These are phyloP conservation scores for Dromaius novaehollandiae DNA, from an alignment of 2,113 vertebrate species.

Conservation along the genomic window DNA sequence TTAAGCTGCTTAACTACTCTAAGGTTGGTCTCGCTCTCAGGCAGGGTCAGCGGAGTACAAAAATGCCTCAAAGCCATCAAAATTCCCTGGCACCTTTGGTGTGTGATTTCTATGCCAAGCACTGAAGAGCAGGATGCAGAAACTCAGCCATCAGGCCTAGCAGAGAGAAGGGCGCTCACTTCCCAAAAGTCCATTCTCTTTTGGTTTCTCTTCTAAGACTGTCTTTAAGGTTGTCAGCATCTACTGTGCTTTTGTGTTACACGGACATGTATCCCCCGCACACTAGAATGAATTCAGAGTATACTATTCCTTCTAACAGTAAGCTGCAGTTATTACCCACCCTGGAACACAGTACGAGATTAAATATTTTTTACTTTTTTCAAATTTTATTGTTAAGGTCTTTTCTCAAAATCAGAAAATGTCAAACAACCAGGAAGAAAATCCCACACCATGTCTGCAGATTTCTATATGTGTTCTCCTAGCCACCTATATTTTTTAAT, in stretches of 20 bases:
- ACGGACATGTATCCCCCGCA: not conserved
- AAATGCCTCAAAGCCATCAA: not conserved
- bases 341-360: not conserved
- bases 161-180: not conserved
- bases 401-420: not conserved
- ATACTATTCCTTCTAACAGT: not conserved
- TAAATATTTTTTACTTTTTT: rapidly evolving
- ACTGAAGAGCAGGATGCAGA: not conserved
- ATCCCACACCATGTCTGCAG: not conserved
- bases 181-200: not conserved
- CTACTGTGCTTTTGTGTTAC: not conserved
- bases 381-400: not conserved
- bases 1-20: not conserved
- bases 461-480: not conserved
- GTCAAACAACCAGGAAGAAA: not conserved
- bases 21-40: not conserved
- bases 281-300: not conserved
- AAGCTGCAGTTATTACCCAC: not conserved
- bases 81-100: not conserved
- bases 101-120: not conserved
- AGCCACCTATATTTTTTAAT: not conserved
- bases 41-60: not conserved
- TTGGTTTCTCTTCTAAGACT: not conserved
- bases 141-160: not conserved
- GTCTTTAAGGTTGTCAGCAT: not conserved